Conservation (phyloP, 1,140 invertebrate genomes). For the Cataglyphis hispanica region DNA sequence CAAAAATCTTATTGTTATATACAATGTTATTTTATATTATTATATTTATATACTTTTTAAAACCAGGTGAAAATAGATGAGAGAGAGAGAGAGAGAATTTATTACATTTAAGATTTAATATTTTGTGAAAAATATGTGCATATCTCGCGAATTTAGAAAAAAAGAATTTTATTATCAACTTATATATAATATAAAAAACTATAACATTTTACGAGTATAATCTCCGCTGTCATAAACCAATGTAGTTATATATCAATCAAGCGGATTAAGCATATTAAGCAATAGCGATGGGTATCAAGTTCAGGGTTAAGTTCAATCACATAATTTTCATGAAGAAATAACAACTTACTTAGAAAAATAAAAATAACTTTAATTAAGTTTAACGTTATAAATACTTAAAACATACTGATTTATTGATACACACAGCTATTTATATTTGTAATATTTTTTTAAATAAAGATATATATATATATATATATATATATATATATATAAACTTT, state of each 20-base stretch:
- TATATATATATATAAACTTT: no score
- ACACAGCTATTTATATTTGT: no score
- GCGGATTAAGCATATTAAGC: constrained; percentile 30
- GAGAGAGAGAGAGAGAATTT: no score
- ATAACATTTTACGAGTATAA: not conserved
- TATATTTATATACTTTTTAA: not conserved
- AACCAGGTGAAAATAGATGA: not conserved
- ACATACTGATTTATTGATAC: no score
- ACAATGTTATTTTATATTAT: not conserved
- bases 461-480: no score
- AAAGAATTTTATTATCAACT: not conserved
- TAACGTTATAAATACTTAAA: no score
- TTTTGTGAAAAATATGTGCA: not conserved
- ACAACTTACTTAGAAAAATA: not conserved
- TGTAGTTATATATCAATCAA: not conserved
- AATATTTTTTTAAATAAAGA: no score
- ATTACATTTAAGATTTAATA: not conserved
- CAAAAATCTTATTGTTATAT: not conserved
- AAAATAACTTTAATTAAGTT: not conserved
- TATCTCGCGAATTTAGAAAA: not conserved
- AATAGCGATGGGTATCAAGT: constrained; percentile 14
- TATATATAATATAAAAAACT: not conserved
- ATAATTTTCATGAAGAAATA: constrained; percentile 2
- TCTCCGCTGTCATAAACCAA: not conserved
- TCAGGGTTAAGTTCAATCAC: constrained; percentile 9